Percentiles rank a stretch among this genome's conserved stretches.
Conservation (phyloP, 2,113 vertebrate genomes). For the Oophaga pumilio region DNA sequence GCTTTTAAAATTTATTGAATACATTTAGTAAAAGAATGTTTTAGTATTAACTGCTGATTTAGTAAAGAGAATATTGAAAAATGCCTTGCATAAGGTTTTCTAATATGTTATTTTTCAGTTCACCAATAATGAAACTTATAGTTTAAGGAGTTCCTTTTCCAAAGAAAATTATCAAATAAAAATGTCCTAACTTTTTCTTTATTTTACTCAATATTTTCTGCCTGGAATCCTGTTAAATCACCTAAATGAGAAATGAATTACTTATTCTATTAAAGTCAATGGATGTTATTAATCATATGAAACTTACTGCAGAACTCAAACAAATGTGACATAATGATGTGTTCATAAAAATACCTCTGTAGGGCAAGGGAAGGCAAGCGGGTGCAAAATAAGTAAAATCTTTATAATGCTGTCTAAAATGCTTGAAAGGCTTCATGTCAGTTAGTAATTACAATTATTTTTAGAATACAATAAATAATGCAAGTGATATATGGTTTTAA, state of each 20-base stretch:
- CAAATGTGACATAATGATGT: neutral
- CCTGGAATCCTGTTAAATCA: neutral
- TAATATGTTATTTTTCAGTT: too few species aligned
- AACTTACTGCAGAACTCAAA: neutral
- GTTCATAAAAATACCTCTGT: neutral
- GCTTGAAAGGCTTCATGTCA: neutral
- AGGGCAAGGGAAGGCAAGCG: neutral
- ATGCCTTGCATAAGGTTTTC: too few species aligned
- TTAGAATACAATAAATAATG: neutral
- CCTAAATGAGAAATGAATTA: constrained; percentile 1
- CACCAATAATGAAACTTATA: too few species aligned
- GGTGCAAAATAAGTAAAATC: neutral
- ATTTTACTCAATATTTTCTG: neutral
- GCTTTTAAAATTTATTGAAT: too few species aligned
- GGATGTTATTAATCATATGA: neutral
- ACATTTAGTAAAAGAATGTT: too few species aligned
- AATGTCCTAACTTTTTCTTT: neutral
- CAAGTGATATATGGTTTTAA: neutral
- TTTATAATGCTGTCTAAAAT: neutral
- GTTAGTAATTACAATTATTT: neutral
- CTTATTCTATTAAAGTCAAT: neutral
- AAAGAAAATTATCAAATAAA: too few species aligned
- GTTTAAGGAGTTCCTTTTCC: too few species aligned
- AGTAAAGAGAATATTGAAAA: too few species aligned
- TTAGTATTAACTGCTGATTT: too few species aligned